A percentile compares a stretch with the other conserved stretches of the same genome.
Evolutionary conservation across 2,113 vertebrate genomes (phyloP).

Genomic region (Echinops telfairi): DNA sequence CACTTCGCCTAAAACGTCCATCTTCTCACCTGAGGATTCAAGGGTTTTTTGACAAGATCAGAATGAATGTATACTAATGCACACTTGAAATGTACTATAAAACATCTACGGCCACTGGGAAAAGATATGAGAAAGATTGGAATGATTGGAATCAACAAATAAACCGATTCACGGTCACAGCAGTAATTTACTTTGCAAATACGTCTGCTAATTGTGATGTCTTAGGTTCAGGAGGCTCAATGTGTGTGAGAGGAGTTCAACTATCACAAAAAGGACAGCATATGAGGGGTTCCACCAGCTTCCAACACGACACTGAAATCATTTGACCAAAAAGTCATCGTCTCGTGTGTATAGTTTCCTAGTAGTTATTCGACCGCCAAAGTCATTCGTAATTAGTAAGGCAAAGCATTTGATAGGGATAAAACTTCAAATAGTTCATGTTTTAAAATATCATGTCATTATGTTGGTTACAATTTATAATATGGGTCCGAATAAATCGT

Average conservation of each 20-base stretch:
- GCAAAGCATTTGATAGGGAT: neutral
- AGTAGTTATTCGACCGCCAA: neutral
- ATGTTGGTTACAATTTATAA: neutral
- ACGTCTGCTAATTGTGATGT: constrained; percentile 20
- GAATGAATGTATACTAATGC: neutral
- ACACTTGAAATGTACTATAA: neutral
- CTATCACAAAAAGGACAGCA: neutral
- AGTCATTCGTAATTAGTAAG: neutral
- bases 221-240: neutral
- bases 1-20: neutral
- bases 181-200: neutral
- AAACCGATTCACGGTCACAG: neutral
- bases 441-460: neutral
- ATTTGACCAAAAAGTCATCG: neutral
- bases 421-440: neutral
- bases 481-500: neutral
- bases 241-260: constrained; percentile 2
- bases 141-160: constrained; percentile 36
- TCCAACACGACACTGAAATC: constrained; percentile 27
- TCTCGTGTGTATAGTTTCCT: neutral
- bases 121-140: neutral
- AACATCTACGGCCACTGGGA: neutral
- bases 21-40: neutral
- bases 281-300: neutral
- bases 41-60: neutral